These are phyloP conservation scores for Cottus gobio DNA, from an alignment of 2,113 vertebrate genomes.

Conservation along the genomic window DNA sequence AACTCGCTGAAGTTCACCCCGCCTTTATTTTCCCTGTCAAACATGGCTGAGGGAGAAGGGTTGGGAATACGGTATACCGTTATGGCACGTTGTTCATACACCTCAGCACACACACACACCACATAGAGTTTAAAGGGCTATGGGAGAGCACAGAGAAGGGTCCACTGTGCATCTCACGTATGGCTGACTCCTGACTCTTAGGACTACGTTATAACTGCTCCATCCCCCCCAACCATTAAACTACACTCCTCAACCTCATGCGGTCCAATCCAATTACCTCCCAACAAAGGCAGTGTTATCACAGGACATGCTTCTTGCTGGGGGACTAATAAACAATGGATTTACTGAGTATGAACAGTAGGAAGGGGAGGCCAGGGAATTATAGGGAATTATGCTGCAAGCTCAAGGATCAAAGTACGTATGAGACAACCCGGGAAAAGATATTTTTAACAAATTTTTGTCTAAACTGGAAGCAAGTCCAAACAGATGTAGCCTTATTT, in stretches of 20 bases:
- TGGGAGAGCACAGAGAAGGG: slow-evolving; percentile 8
- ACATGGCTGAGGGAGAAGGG: slow-evolving; percentile 88
- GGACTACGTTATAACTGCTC: slow-evolving; percentile 14
- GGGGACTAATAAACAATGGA: slow-evolving; percentile 54
- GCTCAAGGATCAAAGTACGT: slow-evolving; percentile 17
- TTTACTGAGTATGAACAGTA: slow-evolving; percentile 35
- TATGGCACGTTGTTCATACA: background rate
- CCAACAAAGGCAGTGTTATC: slow-evolving; percentile 66
- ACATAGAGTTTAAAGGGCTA: too few relatives aligned
- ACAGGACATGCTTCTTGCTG: slow-evolving; percentile 51
- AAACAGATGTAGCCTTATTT: background rate
- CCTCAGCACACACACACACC: too few relatives aligned
- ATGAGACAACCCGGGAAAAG: background rate
- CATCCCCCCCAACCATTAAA: slow-evolving; percentile 15
- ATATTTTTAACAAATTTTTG: slow-evolving; percentile 6
- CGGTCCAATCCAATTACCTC: slow-evolving; percentile 68
- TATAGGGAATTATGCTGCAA: slow-evolving; percentile 48
- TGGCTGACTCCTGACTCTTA: slow-evolving; percentile 31
- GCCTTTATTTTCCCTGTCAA: slow-evolving; percentile 97
- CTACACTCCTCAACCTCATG: slow-evolving; percentile 34
- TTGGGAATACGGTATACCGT: background rate
- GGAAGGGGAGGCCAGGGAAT: slow-evolving; percentile 23
- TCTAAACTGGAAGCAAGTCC: background rate
- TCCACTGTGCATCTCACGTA: slow-evolving; percentile 21
- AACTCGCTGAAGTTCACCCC: slow-evolving; percentile 98